Conservation (phyloP, 2,888 invertebrate species). For the Blastobasis adustella region DNA sequence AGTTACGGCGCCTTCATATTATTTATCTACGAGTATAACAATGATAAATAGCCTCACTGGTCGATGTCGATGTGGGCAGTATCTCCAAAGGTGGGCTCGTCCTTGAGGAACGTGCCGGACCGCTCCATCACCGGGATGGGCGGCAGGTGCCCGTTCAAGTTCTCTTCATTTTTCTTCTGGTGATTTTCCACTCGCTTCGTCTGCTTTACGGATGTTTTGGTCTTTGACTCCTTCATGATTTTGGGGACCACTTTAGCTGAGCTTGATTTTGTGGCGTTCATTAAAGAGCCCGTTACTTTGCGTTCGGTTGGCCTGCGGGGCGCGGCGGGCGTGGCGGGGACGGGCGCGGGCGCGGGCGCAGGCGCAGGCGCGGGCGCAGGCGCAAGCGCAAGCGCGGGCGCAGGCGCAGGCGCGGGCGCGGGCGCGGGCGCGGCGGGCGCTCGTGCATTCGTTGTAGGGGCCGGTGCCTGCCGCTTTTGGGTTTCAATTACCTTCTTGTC, state of each 20-base stretch:
- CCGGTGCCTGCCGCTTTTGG: slow-evolving; percentile 13
- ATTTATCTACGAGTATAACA: too few species aligned
- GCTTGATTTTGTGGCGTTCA: slow-evolving; percentile 76
- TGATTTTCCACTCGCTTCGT: slow-evolving; percentile 1
- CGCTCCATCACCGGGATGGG: slow-evolving; percentile 65
- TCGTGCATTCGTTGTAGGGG: neutral
- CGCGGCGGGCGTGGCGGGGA: slow-evolving; percentile 1
- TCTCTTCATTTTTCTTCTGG: neutral
- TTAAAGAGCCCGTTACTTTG: slow-evolving; percentile 46
- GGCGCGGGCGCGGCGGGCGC: neutral
- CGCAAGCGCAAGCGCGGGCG: neutral
- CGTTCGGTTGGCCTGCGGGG: slow-evolving; percentile 20
- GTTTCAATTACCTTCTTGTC: slow-evolving; percentile 14
- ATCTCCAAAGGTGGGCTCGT: slow-evolving; percentile 77
- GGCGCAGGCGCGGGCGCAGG: too few species aligned
- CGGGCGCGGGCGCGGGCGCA: neutral
- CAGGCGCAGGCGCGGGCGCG: neutral
- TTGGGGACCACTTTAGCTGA: slow-evolving; percentile 70
- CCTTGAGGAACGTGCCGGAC: slow-evolving; percentile 84
- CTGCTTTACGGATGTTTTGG: slow-evolving; percentile 7
- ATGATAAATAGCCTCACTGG: slow-evolving; percentile 13
- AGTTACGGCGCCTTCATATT: too few species aligned
- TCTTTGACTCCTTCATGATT: slow-evolving; percentile 30
- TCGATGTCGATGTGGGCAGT: slow-evolving; percentile 39
- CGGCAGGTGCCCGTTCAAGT: slow-evolving; percentile 10